Percentiles rank a stretch among this genome's conserved stretches.
Conservation (phyloP, 2,113 vertebrate genomes). For the Empidonax alnorum region DNA sequence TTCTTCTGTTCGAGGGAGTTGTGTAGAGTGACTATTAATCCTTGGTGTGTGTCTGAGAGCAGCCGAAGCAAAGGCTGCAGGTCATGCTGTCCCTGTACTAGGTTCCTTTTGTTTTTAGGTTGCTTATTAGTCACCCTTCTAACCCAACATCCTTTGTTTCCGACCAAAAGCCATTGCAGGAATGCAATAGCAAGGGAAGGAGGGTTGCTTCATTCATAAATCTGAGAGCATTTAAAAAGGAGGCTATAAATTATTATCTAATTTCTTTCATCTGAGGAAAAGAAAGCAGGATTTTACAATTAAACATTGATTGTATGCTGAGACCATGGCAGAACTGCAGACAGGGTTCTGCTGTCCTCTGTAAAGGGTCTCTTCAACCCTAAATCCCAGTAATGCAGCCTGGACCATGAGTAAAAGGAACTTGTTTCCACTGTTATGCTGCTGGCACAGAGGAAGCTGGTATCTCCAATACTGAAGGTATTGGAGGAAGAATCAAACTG, state of each 20-base stretch:
- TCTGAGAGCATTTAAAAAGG: constrained; percentile 11
- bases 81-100: background rate
- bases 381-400: background rate
- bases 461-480: background rate
- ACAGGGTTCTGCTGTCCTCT: background rate
- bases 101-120: background rate
- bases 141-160: constrained; percentile 8
- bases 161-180: background rate
- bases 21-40: background rate
- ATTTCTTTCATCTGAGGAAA: constrained; percentile 24
- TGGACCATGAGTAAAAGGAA: background rate
- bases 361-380: background rate
- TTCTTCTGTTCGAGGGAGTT: background rate
- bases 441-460: background rate
- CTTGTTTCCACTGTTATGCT: background rate
- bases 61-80: background rate
- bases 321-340: background rate
- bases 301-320: background rate
- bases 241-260: constrained; percentile 25
- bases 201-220: constrained; percentile 55
- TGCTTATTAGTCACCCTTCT: background rate
- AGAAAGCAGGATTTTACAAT: background rate
- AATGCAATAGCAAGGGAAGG: background rate
- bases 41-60: background rate
- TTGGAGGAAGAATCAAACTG: background rate